Percentiles rank a stretch among this genome's conserved stretches.
Conservation (phyloP, 1,140 invertebrate genomes). For the Drosophila varians region DNA sequence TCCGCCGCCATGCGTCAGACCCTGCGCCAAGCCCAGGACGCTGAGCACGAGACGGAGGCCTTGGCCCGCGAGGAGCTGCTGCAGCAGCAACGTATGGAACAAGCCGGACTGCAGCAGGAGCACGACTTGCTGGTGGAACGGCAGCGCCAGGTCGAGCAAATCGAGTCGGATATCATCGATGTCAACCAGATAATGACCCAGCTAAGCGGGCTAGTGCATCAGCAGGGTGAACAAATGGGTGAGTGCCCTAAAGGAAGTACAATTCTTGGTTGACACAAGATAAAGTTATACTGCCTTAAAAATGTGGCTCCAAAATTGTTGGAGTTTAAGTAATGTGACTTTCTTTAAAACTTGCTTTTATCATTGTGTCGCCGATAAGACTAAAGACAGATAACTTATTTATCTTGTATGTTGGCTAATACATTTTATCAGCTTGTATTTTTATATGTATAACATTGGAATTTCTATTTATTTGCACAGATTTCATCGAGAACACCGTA, state of each 20-base stretch:
- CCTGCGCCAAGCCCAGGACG: conserved; percentile 85
- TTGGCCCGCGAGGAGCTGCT: conserved; percentile 84
- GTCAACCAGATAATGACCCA: conserved; percentile 96
- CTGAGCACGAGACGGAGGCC: conserved; percentile 77
- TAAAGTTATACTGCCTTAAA: not conserved
- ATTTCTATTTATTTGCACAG: conserved; percentile 83
- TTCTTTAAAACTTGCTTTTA: not conserved
- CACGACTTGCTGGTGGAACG: conserved; percentile 91
- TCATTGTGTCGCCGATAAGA: not conserved
- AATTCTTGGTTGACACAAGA: not conserved
- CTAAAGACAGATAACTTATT: conserved; percentile 3
- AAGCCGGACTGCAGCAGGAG: conserved; percentile 89
- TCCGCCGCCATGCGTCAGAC: conserved; percentile 91
- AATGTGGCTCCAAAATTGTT: too few relatives aligned
- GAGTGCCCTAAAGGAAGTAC: conserved; percentile 73
- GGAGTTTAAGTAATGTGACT: too few relatives aligned
- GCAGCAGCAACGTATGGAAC: conserved; percentile 85
- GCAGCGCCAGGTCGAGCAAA: conserved; percentile 89
- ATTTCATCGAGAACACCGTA: conserved; percentile 94
- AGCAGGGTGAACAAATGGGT: conserved; percentile 94
- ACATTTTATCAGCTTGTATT: not conserved
- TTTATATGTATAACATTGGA: not conserved
- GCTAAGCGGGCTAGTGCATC: conserved; percentile 90
- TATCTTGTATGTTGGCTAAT: not conserved
- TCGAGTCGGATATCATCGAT: conserved; percentile 94